Percentiles rank a stretch among this genome's conserved stretches.
These are phyloP conservation scores for Trimorus sp. DNA, from an alignment of 2,888 invertebrate species.

Conservation along the genomic window DNA sequence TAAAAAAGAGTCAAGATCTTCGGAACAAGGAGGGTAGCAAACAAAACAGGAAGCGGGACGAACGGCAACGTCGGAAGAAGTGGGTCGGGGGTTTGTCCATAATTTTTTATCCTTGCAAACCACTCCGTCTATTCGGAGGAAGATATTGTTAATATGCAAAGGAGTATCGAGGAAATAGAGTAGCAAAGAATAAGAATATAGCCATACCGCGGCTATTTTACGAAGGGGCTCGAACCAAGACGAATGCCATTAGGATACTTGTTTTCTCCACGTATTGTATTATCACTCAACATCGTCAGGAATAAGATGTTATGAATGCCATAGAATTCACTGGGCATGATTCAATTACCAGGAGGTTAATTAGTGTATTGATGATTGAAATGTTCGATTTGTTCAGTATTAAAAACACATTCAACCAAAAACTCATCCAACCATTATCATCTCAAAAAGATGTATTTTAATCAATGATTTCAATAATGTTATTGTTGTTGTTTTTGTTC, in stretches of 20 bases:
- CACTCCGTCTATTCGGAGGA: conserved; percentile 75
- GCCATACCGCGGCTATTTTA: conserved; percentile 65
- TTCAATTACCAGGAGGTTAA: no score
- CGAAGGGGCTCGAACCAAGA: conserved; percentile 49
- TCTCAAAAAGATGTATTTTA: no score
- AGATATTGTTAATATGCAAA: conserved; percentile 82
- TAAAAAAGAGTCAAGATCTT: conserved; percentile 78
- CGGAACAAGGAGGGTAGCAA: conserved; percentile 62
- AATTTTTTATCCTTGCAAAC: conserved; percentile 79
- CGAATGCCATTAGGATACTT: conserved; percentile 50
- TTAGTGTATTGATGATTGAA: background rate
- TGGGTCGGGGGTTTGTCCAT: conserved; percentile 72
- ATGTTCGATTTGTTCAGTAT: background rate
- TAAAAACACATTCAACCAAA: no score
- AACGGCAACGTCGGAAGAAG: conserved; percentile 53
- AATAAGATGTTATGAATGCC: conserved; percentile 22
- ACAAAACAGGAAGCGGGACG: conserved; percentile 70
- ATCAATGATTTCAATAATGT: no score
- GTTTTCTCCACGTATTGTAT: conserved; percentile 73
- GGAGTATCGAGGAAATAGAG: conserved; percentile 80
- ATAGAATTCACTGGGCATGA: no score
- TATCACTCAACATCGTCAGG: conserved; percentile 72
- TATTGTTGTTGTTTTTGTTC: conserved; percentile 16
- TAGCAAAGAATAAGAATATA: conserved; percentile 78
- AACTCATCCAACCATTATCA: no score